phyloP scores from a whole-genome alignment of 2,113 vertebrate genomes.

The Panthera uncia region DNA sequence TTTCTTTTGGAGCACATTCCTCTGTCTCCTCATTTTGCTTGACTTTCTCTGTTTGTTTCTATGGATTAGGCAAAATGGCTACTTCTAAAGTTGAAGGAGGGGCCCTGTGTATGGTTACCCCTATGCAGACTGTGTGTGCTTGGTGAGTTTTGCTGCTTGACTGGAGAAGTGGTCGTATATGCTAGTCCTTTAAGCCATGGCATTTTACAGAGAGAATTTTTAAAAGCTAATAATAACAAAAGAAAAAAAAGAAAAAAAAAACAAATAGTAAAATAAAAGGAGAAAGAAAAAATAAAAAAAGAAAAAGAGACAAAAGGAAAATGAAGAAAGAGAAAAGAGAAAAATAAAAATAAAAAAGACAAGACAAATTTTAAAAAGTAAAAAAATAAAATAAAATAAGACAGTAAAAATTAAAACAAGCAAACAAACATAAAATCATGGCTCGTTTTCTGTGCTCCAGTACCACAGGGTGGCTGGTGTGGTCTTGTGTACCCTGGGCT shows the following conservation, averaged over 20 bases:
- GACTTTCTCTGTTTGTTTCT: neutral
- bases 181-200: neutral
- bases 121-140: neutral
- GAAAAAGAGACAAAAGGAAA: neutral
- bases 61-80: neutral
- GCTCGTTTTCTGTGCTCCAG: neutral
- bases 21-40: neutral
- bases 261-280: neutral
- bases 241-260: neutral
- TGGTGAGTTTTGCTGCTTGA: neutral
- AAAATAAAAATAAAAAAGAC: neutral
- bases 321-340: neutral
- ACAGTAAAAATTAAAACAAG: neutral
- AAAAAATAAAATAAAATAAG: neutral
- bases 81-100: neutral
- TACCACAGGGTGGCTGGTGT: neutral
- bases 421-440: neutral
- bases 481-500: neutral
- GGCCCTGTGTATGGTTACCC: neutral
- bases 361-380: neutral
- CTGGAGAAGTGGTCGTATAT: neutral
- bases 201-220: neutral
- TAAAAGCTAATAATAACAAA: neutral
- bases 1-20: neutral
- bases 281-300: neutral